A percentile compares a stretch with the other conserved stretches of the same genome.
Evolutionary conservation across 2,888 invertebrate species (phyloP).

Genomic region (Zaprionus bogoriensis): DNA sequence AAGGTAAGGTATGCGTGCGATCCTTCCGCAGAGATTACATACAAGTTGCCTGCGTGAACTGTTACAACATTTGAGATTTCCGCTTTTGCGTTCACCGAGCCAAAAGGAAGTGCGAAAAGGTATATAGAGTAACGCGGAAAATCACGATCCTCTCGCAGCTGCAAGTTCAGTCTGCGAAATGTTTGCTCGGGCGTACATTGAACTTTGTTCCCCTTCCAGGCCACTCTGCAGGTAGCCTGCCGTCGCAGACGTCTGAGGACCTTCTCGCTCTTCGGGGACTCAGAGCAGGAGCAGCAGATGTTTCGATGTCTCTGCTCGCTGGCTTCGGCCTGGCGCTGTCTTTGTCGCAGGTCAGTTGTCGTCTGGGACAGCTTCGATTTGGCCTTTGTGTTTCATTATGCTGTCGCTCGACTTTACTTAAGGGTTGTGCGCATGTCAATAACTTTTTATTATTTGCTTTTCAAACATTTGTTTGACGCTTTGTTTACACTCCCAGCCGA

Average conservation of each 20-base stretch:
- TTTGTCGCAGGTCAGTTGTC: constrained; percentile 76
- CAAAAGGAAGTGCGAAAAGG: constrained; percentile 56
- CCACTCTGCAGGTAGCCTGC: constrained; percentile 37
- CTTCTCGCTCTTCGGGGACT: neutral
- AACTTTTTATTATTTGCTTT: constrained; percentile 31
- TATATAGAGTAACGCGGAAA: constrained; percentile 30
- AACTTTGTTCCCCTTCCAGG: constrained; percentile 41
- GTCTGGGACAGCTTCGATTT: constrained; percentile 28
- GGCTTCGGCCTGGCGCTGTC: constrained; percentile 32
- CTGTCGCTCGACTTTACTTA: constrained; percentile 38
- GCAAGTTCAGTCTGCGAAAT: constrained; percentile 39
- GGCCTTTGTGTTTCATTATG: constrained; percentile 46
- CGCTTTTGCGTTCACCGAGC: constrained; percentile 37
- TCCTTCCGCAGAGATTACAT: constrained; percentile 58
- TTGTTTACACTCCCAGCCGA: constrained; percentile 36
- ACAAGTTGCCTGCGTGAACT: constrained; percentile 43
- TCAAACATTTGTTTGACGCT: constrained; percentile 63
- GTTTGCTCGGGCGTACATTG: constrained; percentile 76
- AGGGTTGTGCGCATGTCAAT: constrained; percentile 60
- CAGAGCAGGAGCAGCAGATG: constrained; percentile 57
- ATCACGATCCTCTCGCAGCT: constrained; percentile 68
- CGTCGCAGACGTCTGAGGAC: constrained; percentile 33
- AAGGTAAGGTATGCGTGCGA: constrained; percentile 4
- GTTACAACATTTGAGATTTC: constrained; percentile 71
- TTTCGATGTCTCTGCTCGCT: no score